Evolutionary conservation across 1,140 invertebrate species (phyloP), one percentile per base, ranked within the genome.

Genomic region (Drosophila simulans): DNA sequence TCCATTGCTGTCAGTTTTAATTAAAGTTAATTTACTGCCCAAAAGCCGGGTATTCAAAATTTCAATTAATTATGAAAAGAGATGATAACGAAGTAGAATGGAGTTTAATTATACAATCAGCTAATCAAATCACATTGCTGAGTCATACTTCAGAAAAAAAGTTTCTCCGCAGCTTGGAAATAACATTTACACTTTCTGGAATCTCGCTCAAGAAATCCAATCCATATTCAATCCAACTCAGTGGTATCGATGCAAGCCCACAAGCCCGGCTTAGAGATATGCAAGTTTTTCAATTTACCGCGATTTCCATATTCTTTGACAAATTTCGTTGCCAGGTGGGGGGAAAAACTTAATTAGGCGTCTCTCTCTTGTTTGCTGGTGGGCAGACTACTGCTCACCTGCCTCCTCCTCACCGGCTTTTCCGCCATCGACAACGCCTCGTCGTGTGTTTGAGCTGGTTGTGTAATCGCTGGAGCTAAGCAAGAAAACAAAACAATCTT

Each of bases 341-440:
- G 58, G n/a, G 34, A 37, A 20, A 56, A 63, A 27, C 65, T 20
- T 77, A 77, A 77, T 77, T 77, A 70, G 74, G 75, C 75, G 75
- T 77, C 56, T 49, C 71, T 52, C 54, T 68, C 20, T 59, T 46
- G 62, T 43, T 66, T 76, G 73, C 49, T 17, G 20, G 72, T 76
- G 72, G 73, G 73, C 71, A 66, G 53, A 11, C 27, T 31, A 34
- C 63, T 37, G 12, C 63, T 63, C 43, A 39, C 43, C 56, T 62
- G 56, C 35, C 62, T 31, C 42, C 62, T 31, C 42, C 34, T 11
- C 27, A 62, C 63, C 57, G 22, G 31, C 15, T 22, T 49, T 42
- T 34, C 62, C 34, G 17, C 62, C 49, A 66, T 55, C 71, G 22
- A 76, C 15, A 48, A 56, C 48, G 54, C 62, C 72, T 57, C 51